Evolutionary conservation across 1,140 invertebrate species (phyloP).

Genomic region (Eueides isabella): DNA sequence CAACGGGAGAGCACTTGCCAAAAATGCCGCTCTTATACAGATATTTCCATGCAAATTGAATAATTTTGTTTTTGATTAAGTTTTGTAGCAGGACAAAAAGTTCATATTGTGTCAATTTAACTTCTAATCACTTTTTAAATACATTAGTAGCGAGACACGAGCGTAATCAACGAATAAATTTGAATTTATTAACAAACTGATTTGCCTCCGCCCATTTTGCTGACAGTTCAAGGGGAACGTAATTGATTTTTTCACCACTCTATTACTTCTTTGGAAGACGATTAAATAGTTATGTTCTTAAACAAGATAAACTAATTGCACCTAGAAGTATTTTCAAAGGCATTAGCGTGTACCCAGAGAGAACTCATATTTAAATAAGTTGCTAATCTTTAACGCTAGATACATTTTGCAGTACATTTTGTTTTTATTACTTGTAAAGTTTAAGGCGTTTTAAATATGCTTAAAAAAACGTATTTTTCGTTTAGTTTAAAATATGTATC

Average conservation of each 20-base stretch:
- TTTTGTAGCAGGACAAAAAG: constrained; percentile 69
- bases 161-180: constrained; percentile 79
- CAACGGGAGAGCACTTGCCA: constrained; percentile 1
- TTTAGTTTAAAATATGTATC: neutral
- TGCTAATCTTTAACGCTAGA: neutral
- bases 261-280: constrained; percentile 44
- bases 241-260: constrained; percentile 71
- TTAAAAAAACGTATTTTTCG: too few species aligned
- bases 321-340: neutral
- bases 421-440: too few species aligned
- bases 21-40: constrained; percentile 25
- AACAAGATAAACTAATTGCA: neutral
- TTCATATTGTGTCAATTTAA: constrained; percentile 82
- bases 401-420: too few species aligned
- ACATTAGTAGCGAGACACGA: constrained; percentile 70
- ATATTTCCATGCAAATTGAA: constrained; percentile 71
- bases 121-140: constrained; percentile 82
- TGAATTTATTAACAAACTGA: constrained; percentile 79
- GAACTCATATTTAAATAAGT: neutral
- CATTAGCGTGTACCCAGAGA: neutral
- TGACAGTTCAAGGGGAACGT: constrained; percentile 71
- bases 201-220: constrained; percentile 67
- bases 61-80: constrained; percentile 76
- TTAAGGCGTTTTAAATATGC: too few species aligned
- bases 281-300: constrained; percentile 7